Base-by-base conservation (phyloP, 2,113 vertebrate genomes). In the Muntiacus reevesi region DNA sequence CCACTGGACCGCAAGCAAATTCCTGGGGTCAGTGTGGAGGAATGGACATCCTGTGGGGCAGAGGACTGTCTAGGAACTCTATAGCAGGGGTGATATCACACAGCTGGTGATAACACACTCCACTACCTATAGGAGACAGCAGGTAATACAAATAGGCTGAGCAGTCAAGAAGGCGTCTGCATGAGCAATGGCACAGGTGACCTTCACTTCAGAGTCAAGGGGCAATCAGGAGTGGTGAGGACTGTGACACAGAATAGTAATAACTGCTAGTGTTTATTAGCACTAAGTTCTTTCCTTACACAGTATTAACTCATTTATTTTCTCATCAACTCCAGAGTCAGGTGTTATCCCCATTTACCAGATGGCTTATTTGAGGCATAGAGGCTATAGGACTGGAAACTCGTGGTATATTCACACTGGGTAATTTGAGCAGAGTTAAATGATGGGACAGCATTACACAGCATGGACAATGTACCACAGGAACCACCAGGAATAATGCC, bases 31-130 rank as follows among this genome's bases (percentile, higher is more conserved):
- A 25, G 15, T 40, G 6, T 28, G 14, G 16, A 6, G 60, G 60
- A 43, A 6, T 6, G 11, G 36, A n/a, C 9, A 12, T 1, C 10
- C 25, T 1, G 55, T 2, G 7, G 13, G 52, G 11, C 4, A 82
- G 25, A 74, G 15, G 43, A 30, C 40, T 6, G 36, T n/a, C 33
- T 30, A 36, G 81, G 67, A 45, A 55, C 28, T 43, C 62, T 30
- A 12, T 7, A 30, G 83, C n/a, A 8, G 59, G 28, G 33, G n/a
- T 10, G 36, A 62, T 2, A 27, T 33, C 54, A 27, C 47, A 27
- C 36, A 57, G 30, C 52, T 87, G 87, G 52, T 82, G 81, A 83
- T 83, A 60, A 2, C 4, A 23, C 30, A 76, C 15, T 1, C 3
- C 71, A 43, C 40, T 76, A 10, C 71, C 82, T 74, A 6, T 2